phyloP scores from a whole-genome alignment of 2,797 vertebrate genomes.

The Catostomus latipinnis region DNA sequence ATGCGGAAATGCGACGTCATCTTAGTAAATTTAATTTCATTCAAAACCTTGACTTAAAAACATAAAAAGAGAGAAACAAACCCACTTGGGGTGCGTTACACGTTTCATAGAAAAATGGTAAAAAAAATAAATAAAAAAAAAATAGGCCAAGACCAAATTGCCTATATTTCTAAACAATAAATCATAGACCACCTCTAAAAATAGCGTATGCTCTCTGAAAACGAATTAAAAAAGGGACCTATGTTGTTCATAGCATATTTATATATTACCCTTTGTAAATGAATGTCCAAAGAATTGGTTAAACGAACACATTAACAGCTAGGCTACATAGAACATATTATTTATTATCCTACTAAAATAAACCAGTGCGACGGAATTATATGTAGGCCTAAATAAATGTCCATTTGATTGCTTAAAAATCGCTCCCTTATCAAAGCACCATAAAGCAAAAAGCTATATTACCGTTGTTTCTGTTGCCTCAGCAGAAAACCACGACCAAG shows the following conservation, averaged over 20 bases:
- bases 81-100: no score
- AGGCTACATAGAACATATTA: background rate
- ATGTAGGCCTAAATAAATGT: background rate
- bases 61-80: no score
- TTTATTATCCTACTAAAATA: background rate
- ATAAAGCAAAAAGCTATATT: background rate
- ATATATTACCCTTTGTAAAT: background rate
- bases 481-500: background rate
- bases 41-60: no score
- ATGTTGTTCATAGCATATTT: no score
- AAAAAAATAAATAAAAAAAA: no score
- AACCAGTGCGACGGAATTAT: background rate
- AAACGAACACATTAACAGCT: background rate
- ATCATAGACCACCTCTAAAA: background rate
- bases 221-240: no score
- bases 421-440: background rate
- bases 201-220: no score
- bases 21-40: background rate
- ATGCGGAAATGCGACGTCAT: slow-evolving; percentile 3
- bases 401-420: background rate
- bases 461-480: background rate
- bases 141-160: background rate
- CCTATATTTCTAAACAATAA: background rate
- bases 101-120: no score
- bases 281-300: background rate